Percentiles rank a stretch among this genome's conserved stretches.
Evolutionary conservation across 2,888 invertebrate species (phyloP).

Genomic region (Drosophila meridionalis): DNA sequence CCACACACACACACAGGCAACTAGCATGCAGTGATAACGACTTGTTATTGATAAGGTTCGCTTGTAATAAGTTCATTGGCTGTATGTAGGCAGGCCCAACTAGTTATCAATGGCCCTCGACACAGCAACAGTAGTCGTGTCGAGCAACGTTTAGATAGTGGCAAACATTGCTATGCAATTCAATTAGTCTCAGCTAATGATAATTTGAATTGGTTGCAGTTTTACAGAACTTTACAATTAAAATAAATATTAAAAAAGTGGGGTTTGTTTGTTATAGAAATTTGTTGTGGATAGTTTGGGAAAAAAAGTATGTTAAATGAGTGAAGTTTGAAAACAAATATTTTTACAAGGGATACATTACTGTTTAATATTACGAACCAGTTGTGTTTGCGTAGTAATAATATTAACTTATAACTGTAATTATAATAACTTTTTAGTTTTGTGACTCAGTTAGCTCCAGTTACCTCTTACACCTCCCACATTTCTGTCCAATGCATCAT

Average conservation of each 20-base stretch:
- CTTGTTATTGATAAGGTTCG: slow-evolving; percentile 49
- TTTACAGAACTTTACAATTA: not conserved
- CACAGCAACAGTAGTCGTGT: slow-evolving; percentile 15
- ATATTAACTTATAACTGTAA: not conserved
- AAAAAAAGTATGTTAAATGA: not conserved
- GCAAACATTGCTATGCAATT: slow-evolving; percentile 13
- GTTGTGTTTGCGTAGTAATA: not conserved
- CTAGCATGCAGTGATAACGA: slow-evolving; percentile 27
- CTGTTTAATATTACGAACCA: not conserved
- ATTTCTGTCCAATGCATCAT: not conserved
- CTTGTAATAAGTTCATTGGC: slow-evolving; percentile 52
- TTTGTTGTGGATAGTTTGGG: not conserved
- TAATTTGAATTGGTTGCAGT: not conserved
- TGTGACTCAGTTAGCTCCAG: slow-evolving; percentile 1
- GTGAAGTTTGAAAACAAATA: not conserved
- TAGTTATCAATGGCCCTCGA: slow-evolving; percentile 11
- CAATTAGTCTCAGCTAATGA: slow-evolving; percentile 11
- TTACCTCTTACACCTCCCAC: not conserved
- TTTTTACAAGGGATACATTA: not conserved
- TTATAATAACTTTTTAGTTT: slow-evolving; percentile 1
- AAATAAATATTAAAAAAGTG: not conserved
- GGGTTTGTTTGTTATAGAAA: not conserved
- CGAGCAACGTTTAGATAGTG: slow-evolving; percentile 12
- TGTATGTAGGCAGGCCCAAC: slow-evolving; percentile 16
- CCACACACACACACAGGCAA: not conserved